Conservation (phyloP, 2,797 vertebrate genomes). For the Balearica regulorum region DNA sequence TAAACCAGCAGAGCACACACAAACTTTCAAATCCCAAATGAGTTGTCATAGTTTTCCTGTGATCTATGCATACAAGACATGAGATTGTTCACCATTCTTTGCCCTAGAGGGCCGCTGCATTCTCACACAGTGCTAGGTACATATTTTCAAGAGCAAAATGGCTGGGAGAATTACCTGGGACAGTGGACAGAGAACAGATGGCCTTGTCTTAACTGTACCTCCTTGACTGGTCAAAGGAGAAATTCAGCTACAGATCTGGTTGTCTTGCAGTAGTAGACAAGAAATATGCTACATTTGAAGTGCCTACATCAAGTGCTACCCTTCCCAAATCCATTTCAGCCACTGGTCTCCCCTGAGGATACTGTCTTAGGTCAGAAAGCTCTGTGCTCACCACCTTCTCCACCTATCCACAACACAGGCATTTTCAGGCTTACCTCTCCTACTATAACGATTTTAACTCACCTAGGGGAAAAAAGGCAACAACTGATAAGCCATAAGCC, state of each 20-base stretch:
- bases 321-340: not conserved
- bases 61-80: not conserved
- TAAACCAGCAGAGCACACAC: not conserved
- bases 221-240: not conserved
- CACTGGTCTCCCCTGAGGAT: not conserved
- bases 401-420: not conserved
- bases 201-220: not conserved
- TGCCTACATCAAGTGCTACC: not conserved
- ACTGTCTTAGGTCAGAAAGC: not conserved
- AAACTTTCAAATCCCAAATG: not conserved
- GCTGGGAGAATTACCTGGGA: not conserved
- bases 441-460: not conserved
- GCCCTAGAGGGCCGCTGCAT: not conserved
- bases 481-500: not conserved
- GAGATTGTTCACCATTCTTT: not conserved
- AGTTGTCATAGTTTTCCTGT: not conserved
- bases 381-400: not conserved
- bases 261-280: not conserved
- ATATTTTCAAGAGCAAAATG: not conserved
- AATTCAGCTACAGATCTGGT: not conserved
- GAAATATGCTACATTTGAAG: not conserved
- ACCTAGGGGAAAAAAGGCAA: not conserved
- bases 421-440: not conserved
- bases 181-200: not conserved
- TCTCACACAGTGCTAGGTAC: not conserved